Evolutionary conservation across 2,888 invertebrate genomes (phyloP).

Genomic region (Graphium colonna): DNA sequence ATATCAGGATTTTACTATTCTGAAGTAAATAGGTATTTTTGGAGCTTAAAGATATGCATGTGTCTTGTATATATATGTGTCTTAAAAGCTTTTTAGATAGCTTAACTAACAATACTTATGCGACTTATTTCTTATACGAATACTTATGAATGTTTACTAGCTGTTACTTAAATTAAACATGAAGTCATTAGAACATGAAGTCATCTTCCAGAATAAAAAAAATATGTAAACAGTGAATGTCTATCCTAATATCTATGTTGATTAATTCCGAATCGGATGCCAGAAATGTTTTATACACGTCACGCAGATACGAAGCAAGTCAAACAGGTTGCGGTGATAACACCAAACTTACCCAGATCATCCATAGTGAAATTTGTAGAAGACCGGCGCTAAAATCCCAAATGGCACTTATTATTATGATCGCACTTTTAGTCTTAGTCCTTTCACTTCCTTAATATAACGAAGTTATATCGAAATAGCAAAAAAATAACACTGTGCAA

Average conservation of each 20-base stretch:
- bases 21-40: too few species aligned
- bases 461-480: constrained; percentile 15
- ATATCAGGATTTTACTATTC: too few species aligned
- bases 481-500: background rate
- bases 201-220: constrained; percentile 13
- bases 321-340: constrained; percentile 73
- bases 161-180: background rate
- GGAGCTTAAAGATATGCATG: too few species aligned
- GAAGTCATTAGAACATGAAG: constrained; percentile 8
- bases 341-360: constrained; percentile 72
- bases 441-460: constrained; percentile 9
- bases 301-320: constrained; percentile 45
- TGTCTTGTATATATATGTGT: too few species aligned
- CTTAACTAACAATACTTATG: background rate
- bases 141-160: background rate
- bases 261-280: constrained; percentile 5
- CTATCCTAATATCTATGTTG: constrained; percentile 1
- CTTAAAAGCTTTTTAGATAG: background rate
- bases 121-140: background rate
- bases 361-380: constrained; percentile 53
- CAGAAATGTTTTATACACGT: constrained; percentile 52
- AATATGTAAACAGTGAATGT: constrained; percentile 10
- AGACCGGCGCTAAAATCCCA: constrained; percentile 7
- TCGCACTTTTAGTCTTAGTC: constrained; percentile 24
- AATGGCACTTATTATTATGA: constrained; percentile 27